These are phyloP conservation scores for Etheostoma spectabile DNA, from an alignment of 2,113 vertebrate species.

Conservation along the genomic window DNA sequence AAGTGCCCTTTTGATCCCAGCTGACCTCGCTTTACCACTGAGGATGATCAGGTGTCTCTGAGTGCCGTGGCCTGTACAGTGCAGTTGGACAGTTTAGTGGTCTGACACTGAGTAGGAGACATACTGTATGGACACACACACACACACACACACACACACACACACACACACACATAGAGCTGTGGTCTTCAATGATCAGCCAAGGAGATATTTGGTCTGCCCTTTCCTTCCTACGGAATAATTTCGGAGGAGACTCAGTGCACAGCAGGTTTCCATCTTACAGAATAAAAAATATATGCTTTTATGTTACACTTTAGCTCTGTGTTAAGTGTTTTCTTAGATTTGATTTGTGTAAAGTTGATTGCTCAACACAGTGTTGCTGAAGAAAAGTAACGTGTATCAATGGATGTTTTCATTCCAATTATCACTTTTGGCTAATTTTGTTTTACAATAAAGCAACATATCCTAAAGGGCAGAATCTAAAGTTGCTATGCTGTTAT, in stretches of 20 bases:
- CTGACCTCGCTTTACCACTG: slow-evolving; percentile 35
- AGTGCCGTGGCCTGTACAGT: slow-evolving; percentile 9
- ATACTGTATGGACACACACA: not conserved
- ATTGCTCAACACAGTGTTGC: not conserved
- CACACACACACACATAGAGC: not conserved
- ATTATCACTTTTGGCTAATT: not conserved
- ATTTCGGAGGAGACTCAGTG: slow-evolving; percentile 64
- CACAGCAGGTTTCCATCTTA: slow-evolving; percentile 58
- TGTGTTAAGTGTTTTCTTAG: slow-evolving; percentile 8
- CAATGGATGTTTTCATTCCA: not conserved
- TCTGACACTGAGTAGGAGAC: slow-evolving; percentile 24
- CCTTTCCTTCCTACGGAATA: slow-evolving; percentile 72
- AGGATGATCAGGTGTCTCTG: slow-evolving; percentile 27
- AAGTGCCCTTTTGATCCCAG: slow-evolving; percentile 2
- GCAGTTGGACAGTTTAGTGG: slow-evolving; percentile 26
- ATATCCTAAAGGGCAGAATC: not conserved
- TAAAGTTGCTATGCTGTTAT: not conserved
- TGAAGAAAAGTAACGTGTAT: not conserved
- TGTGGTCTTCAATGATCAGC: slow-evolving; percentile 50
- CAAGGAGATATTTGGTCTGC: slow-evolving; percentile 44
- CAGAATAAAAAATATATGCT: slow-evolving; percentile 62
- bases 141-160: slow-evolving; percentile 6
- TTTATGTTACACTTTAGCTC: slow-evolving; percentile 37
- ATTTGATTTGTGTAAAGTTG: not conserved
- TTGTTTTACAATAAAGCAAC: not conserved